A percentile compares a stretch with the other conserved stretches of the same genome.
Conservation (phyloP, 2,113 vertebrate genomes). For the Salminus brasiliensis region DNA sequence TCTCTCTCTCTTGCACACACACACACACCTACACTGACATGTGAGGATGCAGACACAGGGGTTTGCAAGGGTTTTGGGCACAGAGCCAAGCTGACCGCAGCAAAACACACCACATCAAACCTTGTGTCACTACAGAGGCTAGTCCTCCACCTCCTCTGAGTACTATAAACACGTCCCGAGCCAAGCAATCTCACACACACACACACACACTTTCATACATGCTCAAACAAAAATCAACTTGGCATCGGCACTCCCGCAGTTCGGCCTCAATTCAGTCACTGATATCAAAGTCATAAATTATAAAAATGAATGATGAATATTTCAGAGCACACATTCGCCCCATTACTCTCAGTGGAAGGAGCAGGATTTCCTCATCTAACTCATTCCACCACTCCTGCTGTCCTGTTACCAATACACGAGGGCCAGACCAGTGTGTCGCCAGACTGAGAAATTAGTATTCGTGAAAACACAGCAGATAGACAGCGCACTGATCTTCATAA, state of each 20-base stretch:
- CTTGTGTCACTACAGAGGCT: neutral
- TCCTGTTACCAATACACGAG: neutral
- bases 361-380: neutral
- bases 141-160: neutral
- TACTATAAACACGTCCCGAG: neutral
- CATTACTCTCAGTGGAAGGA: neutral
- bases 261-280: neutral
- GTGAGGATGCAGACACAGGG: neutral
- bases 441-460: too few relatives aligned
- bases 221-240: neutral
- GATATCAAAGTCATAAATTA: constrained; percentile 7
- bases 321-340: neutral
- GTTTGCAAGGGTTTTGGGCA: constrained; percentile 9
- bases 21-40: neutral
- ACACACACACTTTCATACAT: neutral
- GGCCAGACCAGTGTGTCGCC: neutral
- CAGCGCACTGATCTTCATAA: too few relatives aligned
- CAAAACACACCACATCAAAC: constrained; percentile 6
- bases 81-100: constrained; percentile 39
- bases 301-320: constrained; percentile 17
- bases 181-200: neutral
- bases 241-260: constrained; percentile 12
- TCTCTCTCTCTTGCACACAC: neutral
- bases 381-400: neutral
- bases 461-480: too few relatives aligned